Evolutionary conservation across 2,797 vertebrate species (phyloP).

Genomic region (Numenius phaeopus): DNA sequence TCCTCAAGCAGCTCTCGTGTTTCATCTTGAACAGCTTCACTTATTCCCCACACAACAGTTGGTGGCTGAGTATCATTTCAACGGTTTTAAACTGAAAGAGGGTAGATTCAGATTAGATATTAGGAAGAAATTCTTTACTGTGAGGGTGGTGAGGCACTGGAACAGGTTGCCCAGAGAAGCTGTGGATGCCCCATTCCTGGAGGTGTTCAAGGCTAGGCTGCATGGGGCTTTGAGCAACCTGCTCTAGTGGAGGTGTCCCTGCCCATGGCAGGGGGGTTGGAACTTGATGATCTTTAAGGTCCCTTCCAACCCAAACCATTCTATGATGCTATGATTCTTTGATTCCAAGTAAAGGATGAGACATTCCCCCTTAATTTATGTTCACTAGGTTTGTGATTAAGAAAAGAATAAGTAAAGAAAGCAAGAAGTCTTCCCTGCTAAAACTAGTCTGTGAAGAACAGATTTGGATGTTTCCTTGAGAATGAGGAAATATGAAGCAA

Average conservation of each 20-base stretch:
- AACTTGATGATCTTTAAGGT: neutral
- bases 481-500: neutral
- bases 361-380: neutral
- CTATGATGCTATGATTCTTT: neutral
- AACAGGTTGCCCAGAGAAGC: neutral
- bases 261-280: neutral
- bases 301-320: neutral
- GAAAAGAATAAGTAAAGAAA: neutral
- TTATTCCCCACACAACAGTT: neutral
- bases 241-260: neutral
- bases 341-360: neutral
- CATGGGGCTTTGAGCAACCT: neutral
- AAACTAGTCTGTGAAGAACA: neutral
- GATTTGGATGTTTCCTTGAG: neutral
- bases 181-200: neutral
- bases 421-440: neutral
- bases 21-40: neutral
- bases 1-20: neutral
- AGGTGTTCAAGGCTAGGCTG: neutral
- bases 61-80: neutral
- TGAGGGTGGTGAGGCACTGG: too few relatives aligned
- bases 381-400: neutral
- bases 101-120: neutral
- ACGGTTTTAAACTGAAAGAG: neutral
- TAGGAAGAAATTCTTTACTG: neutral